phyloP scores from a whole-genome alignment of 1,140 invertebrate genomes.

The Ylistrum balloti region DNA sequence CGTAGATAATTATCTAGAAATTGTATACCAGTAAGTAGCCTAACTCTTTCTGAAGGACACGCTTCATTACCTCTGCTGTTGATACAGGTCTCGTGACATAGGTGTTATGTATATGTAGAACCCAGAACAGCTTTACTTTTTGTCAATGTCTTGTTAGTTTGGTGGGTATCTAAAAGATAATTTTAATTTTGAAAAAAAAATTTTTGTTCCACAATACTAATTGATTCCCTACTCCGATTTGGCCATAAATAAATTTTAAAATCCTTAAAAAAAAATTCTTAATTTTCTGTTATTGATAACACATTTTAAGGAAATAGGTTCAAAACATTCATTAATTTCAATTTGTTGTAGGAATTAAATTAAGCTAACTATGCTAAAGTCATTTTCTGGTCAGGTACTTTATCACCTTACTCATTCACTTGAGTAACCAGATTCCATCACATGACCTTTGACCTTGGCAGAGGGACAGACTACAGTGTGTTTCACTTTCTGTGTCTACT shows the following conservation, averaged over 20 bases:
- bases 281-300: too few relatives aligned
- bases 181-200: too few relatives aligned
- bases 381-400: slow-evolving; percentile 16
- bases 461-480: slow-evolving; percentile 13
- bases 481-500: slow-evolving; percentile 7
- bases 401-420: slow-evolving; percentile 39
- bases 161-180: too few relatives aligned
- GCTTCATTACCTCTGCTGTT: slow-evolving; percentile 19
- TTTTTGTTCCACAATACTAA: too few relatives aligned
- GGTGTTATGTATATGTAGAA: neutral
- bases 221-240: too few relatives aligned
- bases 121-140: neutral
- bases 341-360: too few relatives aligned
- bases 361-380: neutral
- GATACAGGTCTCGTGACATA: neutral
- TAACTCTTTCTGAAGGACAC: neutral
- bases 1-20: slow-evolving; percentile 8
- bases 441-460: slow-evolving; percentile 16
- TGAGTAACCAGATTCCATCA: slow-evolving; percentile 33
- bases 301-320: neutral
- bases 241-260: too few relatives aligned
- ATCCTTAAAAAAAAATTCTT: too few relatives aligned
- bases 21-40: neutral
- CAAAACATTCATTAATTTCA: neutral
- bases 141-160: neutral